Evolutionary conservation across 2,797 vertebrate species (phyloP), one percentile per base, ranked within the genome.

Genomic region (Valencia hispanica): DNA sequence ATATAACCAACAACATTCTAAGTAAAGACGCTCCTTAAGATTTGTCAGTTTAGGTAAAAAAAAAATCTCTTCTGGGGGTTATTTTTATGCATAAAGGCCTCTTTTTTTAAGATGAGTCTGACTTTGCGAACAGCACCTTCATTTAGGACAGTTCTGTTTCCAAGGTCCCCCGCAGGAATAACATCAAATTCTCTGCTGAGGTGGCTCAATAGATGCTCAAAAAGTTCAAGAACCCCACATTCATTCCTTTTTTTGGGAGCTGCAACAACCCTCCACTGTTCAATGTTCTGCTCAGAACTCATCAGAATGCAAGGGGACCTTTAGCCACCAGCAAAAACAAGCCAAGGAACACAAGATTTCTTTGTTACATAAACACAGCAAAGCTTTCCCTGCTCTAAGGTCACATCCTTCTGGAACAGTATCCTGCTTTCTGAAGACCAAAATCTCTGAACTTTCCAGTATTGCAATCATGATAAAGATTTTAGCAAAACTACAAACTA

Each of bases 321-420:
- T 65, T 65, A 25, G 10, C 61, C 36, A 39, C 12, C 34, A 25
- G 61, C 61, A 39, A 63, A 36, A 63, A 22, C 61, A 65, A 63
- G 15, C 30, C 14, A 8, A 63, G 9, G 18, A 63, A 63, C 59
- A 63, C 32, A 11, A 20, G 59, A 18, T 36, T 63, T 63, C 59
- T 63, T 20, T 63, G 59, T 63, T 63, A 63, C 59, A 63, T 63
- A 63, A 63, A 63, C 32, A 63, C 59, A 63, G 32, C 18, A 20
- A 36, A 34, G 59, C 59, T 36, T 36, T 63, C 59, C 32, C 22
- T 25, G 34, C 20, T 59, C 55, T 17, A 32, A 59, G 27, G 55
- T 59, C 55, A 59, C n/a, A 15, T 59, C 27, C 27, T 32, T n/a
- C 55, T 65, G 34, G 34, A 65, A 39, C 61, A 65, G 4, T 22